Conservation (phyloP, 2,888 invertebrate species). For the Caenorhabditis macrosperma region DNA sequence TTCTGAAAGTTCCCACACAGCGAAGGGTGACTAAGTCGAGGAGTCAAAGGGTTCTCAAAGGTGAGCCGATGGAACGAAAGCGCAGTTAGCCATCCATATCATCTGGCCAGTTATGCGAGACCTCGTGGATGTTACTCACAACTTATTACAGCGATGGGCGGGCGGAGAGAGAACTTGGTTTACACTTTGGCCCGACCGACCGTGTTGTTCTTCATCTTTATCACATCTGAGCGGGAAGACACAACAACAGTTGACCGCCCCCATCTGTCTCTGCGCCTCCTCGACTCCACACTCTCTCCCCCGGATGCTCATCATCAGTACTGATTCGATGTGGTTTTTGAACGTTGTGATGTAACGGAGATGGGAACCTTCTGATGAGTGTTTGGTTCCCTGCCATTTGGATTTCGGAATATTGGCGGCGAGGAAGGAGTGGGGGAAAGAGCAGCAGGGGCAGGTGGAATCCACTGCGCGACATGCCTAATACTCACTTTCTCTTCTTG, state of each 20-base stretch:
- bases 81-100: conserved; percentile 9
- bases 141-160: conserved; percentile 46
- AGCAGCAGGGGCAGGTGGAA: conserved; percentile 17
- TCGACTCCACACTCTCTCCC: neutral
- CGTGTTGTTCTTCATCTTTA: conserved; percentile 40
- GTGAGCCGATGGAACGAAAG: neutral
- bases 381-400: neutral
- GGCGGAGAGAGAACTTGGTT: conserved; percentile 38
- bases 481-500: conserved; percentile 3
- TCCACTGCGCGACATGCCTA: neutral
- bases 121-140: conserved; percentile 24
- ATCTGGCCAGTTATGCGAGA: conserved; percentile 39
- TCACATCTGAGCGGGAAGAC: conserved; percentile 27
- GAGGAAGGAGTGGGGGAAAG: neutral
- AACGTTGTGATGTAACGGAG: conserved; percentile 41
- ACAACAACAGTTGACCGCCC: conserved; percentile 57
- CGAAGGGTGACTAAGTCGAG: too few species aligned
- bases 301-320: conserved; percentile 41
- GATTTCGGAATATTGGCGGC: neutral
- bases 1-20: too few species aligned
- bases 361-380: neutral
- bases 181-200: conserved; percentile 24
- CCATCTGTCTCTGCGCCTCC: conserved; percentile 41
- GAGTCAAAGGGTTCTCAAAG: too few species aligned
- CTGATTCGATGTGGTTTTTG: conserved; percentile 43